Conservation (phyloP, 2,113 vertebrate species). For the Albula glossodonta region DNA sequence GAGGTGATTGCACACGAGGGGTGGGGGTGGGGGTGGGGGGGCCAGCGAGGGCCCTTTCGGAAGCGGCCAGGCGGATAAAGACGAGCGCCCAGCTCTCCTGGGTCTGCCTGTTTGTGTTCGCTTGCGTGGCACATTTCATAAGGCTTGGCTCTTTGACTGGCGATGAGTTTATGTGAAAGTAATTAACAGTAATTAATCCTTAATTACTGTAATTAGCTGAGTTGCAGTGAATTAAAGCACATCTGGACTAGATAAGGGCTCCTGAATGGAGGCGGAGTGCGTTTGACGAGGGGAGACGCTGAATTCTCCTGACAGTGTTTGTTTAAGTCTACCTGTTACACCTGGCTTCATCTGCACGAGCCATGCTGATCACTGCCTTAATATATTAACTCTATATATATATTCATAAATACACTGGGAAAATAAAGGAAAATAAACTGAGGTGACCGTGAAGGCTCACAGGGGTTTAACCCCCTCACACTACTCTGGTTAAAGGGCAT, state of each 20-base stretch:
- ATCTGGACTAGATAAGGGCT: constrained; percentile 96
- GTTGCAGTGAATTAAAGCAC: constrained; percentile 99
- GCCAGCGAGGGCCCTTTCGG: constrained; percentile 7
- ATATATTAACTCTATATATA: too few relatives aligned
- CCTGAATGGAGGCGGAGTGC: constrained; percentile 76
- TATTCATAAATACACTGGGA: neutral
- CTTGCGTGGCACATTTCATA: constrained; percentile 87
- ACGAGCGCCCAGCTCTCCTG: constrained; percentile 55
- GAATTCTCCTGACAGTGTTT: constrained; percentile 79
- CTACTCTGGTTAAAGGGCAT: too few relatives aligned
- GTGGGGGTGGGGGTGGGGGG: constrained; percentile 22
- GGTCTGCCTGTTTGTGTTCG: constrained; percentile 69
- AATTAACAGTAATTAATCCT: constrained; percentile 99
- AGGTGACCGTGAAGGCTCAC: too few relatives aligned
- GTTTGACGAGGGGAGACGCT: constrained; percentile 76
- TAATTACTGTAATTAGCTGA: constrained; percentile 99
- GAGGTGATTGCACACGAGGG: constrained; percentile 53
- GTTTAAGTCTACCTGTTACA: constrained; percentile 83
- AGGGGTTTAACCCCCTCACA: too few relatives aligned
- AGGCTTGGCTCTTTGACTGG: constrained; percentile 94
- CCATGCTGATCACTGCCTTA: constrained; percentile 44
- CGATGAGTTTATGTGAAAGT: constrained; percentile 99
- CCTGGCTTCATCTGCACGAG: constrained; percentile 65
- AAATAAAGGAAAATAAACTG: neutral
- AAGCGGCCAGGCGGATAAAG: constrained; percentile 24